phyloP scores from a whole-genome alignment of 2,888 invertebrate species.

The Meandrusa payeni region DNA sequence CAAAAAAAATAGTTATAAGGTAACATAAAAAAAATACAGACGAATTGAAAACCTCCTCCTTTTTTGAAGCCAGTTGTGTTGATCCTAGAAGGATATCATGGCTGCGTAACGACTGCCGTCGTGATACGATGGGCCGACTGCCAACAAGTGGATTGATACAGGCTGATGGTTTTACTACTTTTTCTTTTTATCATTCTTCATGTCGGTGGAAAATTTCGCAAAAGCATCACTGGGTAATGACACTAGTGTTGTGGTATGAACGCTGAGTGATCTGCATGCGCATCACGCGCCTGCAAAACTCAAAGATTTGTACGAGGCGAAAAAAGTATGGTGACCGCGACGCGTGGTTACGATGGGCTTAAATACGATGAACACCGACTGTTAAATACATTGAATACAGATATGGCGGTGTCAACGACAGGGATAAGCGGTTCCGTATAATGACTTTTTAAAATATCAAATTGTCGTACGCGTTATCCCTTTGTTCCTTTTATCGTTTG shows the following conservation, averaged over 20 bases:
- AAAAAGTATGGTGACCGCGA: constrained; percentile 18
- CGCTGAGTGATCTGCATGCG: not conserved
- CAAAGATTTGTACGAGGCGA: constrained; percentile 23
- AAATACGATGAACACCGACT: constrained; percentile 12
- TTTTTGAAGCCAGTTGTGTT: too few relatives aligned
- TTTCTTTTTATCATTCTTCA: too few relatives aligned
- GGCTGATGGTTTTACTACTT: too few relatives aligned
- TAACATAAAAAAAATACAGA: too few relatives aligned
- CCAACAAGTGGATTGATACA: too few relatives aligned
- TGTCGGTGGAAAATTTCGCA: constrained; percentile 10
- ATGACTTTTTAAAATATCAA: constrained; percentile 12
- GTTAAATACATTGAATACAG: constrained; percentile 23
- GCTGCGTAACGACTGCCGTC: too few relatives aligned
- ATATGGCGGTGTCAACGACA: constrained; percentile 22
- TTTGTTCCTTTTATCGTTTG: too few relatives aligned
- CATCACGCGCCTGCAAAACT: constrained; percentile 14
- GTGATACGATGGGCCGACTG: too few relatives aligned
- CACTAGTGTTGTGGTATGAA: constrained; percentile 11
- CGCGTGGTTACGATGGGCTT: constrained; percentile 17
- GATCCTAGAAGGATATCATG: too few relatives aligned
- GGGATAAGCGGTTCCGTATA: constrained; percentile 10
- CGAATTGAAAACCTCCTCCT: too few relatives aligned
- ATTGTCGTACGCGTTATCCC: too few relatives aligned
- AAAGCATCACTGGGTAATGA: not conserved
- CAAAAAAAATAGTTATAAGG: too few relatives aligned